Evolutionary conservation across 2,888 invertebrate species (phyloP).

Genomic region (Orchesellides sinensis): DNA sequence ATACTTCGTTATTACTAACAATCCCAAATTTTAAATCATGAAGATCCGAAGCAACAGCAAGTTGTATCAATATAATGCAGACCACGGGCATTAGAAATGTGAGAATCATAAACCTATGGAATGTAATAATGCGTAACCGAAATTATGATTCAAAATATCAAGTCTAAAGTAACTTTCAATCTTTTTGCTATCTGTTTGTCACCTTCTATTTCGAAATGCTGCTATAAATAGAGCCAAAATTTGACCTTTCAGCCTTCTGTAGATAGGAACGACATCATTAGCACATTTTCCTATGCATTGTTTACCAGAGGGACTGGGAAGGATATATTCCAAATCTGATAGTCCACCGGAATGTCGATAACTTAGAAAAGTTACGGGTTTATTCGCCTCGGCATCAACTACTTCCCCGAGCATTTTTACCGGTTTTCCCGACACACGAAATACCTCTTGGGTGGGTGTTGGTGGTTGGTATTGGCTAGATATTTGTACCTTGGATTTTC

Average conservation of each 20-base stretch:
- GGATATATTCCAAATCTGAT: too few relatives aligned
- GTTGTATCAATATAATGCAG: slow-evolving; percentile 22
- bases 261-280: neutral
- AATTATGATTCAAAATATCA: neutral
- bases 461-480: neutral
- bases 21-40: slow-evolving; percentile 40
- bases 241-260: slow-evolving; percentile 19
- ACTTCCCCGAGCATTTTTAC: slow-evolving; percentile 8
- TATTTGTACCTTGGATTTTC: neutral
- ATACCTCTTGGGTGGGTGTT: neutral
- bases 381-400: neutral
- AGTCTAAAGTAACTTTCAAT: neutral
- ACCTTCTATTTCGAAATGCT: too few relatives aligned
- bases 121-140: too few relatives aligned
- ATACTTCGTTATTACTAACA: slow-evolving; percentile 22
- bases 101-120: slow-evolving; percentile 29
- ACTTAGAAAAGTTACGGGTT: slow-evolving; percentile 19
- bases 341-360: too few relatives aligned
- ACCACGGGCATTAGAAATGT: slow-evolving; percentile 30
- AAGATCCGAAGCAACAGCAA: slow-evolving; percentile 25
- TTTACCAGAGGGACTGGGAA: too few relatives aligned
- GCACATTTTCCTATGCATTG: slow-evolving; percentile 27
- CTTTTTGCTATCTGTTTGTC: too few relatives aligned
- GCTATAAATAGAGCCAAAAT: slow-evolving; percentile 37
- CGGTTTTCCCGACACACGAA: slow-evolving; percentile 15